Evolutionary conservation across 2,113 vertebrate genomes (phyloP), one percentile per base, ranked within the genome.

Genomic region (Chrysemys picta): DNA sequence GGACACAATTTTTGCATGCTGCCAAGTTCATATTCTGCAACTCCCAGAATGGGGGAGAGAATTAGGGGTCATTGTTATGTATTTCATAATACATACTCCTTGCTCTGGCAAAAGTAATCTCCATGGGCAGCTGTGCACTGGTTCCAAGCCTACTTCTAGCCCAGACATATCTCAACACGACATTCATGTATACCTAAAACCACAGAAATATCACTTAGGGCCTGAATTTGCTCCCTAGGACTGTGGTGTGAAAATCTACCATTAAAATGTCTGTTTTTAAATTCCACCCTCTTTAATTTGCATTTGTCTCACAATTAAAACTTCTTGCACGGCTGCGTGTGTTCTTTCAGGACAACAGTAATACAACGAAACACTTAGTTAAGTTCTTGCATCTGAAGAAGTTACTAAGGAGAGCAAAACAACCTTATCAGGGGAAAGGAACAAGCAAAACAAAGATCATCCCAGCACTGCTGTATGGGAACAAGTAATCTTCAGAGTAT

Each of bases 241-340:
- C 47, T n/a, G 14, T 21, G 95, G 69, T 86, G 35, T 65, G 5
- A 85, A 49, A 22, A 3, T 72, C 2, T 35, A 91, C 52, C 4
- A 27, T 53, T 89, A 53, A 59, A 27, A 80, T n/a, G 13, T 65
- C 82, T 24, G 84, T 54, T 81, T 45, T 89, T 80, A 59, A 62
- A 65, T 76, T 31, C 75, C 57, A 79, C 88, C 35, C 75, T 93
- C 94, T 97, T 94, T 79, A 85, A 56, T 42, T 72, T 89, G 59
- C 59, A 75, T 82, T 95, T 93, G 27, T 81, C 90, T 84, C 54
- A 42, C 54, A 90, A 91, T 91, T 91, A 95, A 96, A 59, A 85
- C 62, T 91, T 87, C 79, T 88, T 89, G 88, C 80, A n/a, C 53
- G n/a, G 31, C 90, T 90, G 54, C 86, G 89, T 38, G 59, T 47